Conservation (phyloP, 2,797 vertebrate species). For the Gallinago stenura region DNA sequence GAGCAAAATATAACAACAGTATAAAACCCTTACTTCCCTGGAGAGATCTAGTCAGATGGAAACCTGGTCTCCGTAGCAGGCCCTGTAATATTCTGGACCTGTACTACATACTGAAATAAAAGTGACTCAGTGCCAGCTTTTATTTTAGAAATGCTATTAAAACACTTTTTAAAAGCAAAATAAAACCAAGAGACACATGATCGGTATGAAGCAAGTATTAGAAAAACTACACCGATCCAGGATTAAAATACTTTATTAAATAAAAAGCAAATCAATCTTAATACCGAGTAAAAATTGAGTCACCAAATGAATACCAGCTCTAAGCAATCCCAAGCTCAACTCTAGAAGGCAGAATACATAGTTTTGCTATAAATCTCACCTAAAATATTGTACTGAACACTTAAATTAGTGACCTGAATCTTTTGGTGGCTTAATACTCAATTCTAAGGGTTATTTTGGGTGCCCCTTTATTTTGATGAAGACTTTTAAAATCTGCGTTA, state of each 20-base stretch:
- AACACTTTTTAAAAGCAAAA: conserved; percentile 8
- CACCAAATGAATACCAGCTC: background rate
- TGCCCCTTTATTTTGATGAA: background rate
- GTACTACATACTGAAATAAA: background rate
- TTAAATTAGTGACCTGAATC: background rate
- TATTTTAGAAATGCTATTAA: conserved; percentile 49
- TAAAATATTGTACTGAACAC: background rate
- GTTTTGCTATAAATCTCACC: background rate
- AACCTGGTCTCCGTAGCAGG: background rate
- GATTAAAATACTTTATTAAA: too few relatives aligned
- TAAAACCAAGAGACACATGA: conserved; percentile 29
- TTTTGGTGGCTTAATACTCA: background rate
- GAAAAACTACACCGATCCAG: background rate
- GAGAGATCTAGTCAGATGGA: background rate
- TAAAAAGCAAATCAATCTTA: too few relatives aligned
- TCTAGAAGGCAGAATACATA: background rate
- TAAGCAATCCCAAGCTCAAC: background rate
- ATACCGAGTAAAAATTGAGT: background rate
- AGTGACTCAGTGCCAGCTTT: conserved; percentile 19
- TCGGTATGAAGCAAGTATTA: conserved; percentile 13
- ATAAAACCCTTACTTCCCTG: background rate
- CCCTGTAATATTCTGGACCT: background rate
- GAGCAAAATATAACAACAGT: background rate
- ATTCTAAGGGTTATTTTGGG: background rate
- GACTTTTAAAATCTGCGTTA: background rate